phyloP scores from a whole-genome alignment of 2,113 vertebrate species.

The Crypturellus undulatus region DNA sequence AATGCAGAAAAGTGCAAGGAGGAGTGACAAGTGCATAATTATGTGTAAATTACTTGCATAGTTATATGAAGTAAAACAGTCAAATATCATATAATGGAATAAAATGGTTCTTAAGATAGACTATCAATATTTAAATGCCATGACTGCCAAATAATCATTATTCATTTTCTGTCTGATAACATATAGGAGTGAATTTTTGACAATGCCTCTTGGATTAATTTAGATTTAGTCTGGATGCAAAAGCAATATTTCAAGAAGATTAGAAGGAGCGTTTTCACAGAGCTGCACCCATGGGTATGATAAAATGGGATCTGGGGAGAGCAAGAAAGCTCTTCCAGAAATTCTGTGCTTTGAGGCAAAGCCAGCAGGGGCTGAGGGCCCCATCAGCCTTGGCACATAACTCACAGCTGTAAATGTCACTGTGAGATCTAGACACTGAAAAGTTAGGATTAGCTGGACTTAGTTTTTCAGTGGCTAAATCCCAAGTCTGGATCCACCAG shows the following conservation, averaged over 20 bases:
- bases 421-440: neutral
- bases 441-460: neutral
- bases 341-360: neutral
- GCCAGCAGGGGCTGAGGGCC: neutral
- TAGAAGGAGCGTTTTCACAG: neutral
- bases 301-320: neutral
- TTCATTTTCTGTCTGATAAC: neutral
- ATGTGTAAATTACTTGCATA: slow-evolving; percentile 36
- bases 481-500: neutral
- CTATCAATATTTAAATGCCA: slow-evolving; percentile 46
- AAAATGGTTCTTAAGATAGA: slow-evolving; percentile 31
- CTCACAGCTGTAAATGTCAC: neutral
- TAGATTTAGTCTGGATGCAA: slow-evolving; percentile 33
- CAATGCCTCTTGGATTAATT: slow-evolving; percentile 35
- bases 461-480: neutral
- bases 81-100: slow-evolving; percentile 40
- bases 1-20: neutral
- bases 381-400: neutral
- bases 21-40: slow-evolving; percentile 41
- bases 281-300: neutral
- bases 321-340: neutral
- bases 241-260: slow-evolving; percentile 42
- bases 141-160: slow-evolving; percentile 34
- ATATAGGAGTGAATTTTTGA: neutral
- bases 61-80: slow-evolving; percentile 37